A percentile compares a stretch with the other conserved stretches of the same genome.
These are phyloP conservation scores for Morone chrysops DNA, from an alignment of 2,113 vertebrate genomes.

Conservation along the genomic window DNA sequence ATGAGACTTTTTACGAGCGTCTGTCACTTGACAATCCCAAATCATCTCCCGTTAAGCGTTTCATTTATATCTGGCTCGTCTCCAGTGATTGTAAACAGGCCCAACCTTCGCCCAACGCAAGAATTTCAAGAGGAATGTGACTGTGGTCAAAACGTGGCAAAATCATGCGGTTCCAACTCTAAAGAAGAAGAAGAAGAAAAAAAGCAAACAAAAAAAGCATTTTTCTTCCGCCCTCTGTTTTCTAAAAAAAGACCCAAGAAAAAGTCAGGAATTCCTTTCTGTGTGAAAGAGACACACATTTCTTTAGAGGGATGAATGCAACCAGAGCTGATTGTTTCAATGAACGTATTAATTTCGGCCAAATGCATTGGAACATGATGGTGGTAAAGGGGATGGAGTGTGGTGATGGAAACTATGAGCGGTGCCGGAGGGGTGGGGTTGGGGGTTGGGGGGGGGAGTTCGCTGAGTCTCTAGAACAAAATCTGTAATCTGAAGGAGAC, in stretches of 20 bases:
- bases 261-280: constrained; percentile 58
- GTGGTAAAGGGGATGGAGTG: constrained; percentile 38
- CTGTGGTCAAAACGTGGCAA: constrained; percentile 73
- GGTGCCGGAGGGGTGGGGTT: neutral
- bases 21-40: neutral
- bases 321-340: constrained; percentile 45
- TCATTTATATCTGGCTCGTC: constrained; percentile 31
- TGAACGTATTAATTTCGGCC: constrained; percentile 53
- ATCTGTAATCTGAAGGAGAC: constrained; percentile 53
- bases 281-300: constrained; percentile 37
- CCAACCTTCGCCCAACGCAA: constrained; percentile 52
- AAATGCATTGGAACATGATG: constrained; percentile 54
- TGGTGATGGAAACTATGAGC: constrained; percentile 69
- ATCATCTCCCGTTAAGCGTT: constrained; percentile 8
- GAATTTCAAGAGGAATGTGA: constrained; percentile 71
- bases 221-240: constrained; percentile 64
- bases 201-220: constrained; percentile 33
- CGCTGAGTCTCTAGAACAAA: constrained; percentile 49
- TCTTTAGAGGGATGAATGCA: constrained; percentile 14
- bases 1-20: neutral
- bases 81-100: constrained; percentile 47
- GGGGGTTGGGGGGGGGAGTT: neutral
- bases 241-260: constrained; percentile 54
- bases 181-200: constrained; percentile 16
- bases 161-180: constrained; percentile 50